These are phyloP conservation scores for Eulemur albifrons DNA, from an alignment of 2,797 vertebrate genomes.

Conservation along the genomic window DNA sequence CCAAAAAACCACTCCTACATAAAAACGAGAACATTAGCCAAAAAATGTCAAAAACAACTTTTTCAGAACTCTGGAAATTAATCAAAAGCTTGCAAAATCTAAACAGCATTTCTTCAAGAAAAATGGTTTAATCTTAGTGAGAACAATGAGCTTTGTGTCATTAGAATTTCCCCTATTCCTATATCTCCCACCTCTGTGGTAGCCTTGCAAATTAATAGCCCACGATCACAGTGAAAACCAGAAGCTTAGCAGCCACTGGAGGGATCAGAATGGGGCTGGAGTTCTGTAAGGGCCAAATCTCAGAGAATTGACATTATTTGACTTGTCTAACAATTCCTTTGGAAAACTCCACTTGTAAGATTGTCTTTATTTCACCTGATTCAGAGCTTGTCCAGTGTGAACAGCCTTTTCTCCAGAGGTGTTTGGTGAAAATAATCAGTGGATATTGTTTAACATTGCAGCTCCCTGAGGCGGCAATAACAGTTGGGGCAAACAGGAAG, in stretches of 20 bases:
- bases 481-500: neutral
- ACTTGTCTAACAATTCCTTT: neutral
- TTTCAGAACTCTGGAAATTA: constrained; percentile 18
- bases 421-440: neutral
- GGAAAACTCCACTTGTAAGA: neutral
- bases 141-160: neutral
- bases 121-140: constrained; percentile 4
- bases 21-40: neutral
- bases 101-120: neutral
- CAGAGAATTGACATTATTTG: neutral
- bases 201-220: neutral
- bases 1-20: neutral
- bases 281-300: neutral
- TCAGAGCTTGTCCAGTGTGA: neutral
- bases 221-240: neutral
- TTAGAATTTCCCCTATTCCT: neutral
- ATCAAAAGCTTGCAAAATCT: neutral
- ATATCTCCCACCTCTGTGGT: neutral
- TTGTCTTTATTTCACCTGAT: neutral
- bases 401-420: neutral
- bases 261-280: neutral
- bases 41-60: neutral
- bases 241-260: neutral
- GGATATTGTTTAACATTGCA: neutral
- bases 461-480: neutral